Conservation (phyloP, 2,113 vertebrate genomes). For the Tauraco erythrolophus region DNA sequence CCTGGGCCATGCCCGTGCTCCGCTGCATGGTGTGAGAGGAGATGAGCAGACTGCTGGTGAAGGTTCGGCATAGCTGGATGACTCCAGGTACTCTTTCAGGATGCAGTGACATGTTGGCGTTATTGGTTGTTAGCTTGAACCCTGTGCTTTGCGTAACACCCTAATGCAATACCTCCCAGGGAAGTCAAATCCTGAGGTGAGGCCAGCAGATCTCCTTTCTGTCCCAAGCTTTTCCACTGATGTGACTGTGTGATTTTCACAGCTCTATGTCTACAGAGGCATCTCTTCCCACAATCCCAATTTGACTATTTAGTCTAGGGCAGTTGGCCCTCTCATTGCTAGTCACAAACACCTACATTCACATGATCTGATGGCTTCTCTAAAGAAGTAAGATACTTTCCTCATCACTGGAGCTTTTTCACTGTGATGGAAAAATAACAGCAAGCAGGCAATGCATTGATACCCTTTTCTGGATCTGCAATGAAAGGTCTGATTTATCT, state of each 20-base stretch:
- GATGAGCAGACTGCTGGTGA: not conserved
- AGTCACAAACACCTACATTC: not conserved
- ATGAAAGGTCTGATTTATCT: not conserved
- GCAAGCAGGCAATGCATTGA: not conserved
- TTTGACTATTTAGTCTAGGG: not conserved
- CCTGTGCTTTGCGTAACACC: not conserved
- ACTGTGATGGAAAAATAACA: not conserved
- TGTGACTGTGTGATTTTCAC: not conserved
- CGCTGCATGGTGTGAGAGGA: not conserved
- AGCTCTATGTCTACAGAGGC: not conserved
- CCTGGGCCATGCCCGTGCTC: not conserved
- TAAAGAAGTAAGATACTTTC: not conserved
- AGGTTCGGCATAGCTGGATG: not conserved
- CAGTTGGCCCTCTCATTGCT: not conserved
- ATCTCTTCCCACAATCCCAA: not conserved
- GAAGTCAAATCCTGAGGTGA: not conserved
- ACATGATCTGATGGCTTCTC: not conserved
- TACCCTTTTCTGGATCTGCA: not conserved
- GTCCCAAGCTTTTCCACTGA: not conserved
- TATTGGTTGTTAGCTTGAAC: not conserved
- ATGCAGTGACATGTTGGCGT: not conserved
- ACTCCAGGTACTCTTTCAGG: not conserved
- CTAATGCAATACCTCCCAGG: accelerated
- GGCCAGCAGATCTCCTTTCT: not conserved
- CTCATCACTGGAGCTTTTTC: not conserved